Conservation (phyloP, 2,113 vertebrate species). For the Aspiorhynchus laticeps region DNA sequence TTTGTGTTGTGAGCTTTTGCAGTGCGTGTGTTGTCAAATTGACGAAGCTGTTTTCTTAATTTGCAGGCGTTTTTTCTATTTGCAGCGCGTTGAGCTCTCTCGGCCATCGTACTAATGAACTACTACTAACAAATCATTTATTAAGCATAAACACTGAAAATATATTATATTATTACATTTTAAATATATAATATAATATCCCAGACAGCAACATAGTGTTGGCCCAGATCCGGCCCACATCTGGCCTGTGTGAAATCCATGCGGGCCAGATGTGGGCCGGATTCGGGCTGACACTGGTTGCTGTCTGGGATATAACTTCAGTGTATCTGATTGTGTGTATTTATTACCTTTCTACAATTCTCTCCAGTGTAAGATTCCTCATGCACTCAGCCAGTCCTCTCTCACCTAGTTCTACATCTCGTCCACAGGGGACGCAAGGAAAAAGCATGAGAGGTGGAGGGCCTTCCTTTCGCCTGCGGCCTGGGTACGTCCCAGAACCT, state of each 20-base stretch:
- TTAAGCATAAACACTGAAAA: neutral
- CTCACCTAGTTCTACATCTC: slow-evolving; percentile 91
- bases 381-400: slow-evolving; percentile 90
- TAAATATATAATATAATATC: neutral
- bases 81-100: too few relatives aligned
- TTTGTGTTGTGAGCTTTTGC: too few relatives aligned
- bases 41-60: too few relatives aligned
- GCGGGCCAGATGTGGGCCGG: too few relatives aligned
- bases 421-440: slow-evolving; percentile 86
- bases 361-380: slow-evolving; percentile 93
- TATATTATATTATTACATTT: neutral
- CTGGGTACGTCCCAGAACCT: slow-evolving; percentile 87
- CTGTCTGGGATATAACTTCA: neutral
- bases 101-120: too few relatives aligned
- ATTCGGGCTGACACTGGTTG: too few relatives aligned
- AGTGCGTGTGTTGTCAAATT: too few relatives aligned
- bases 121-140: neutral
- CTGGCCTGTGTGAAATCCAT: too few relatives aligned
- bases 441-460: slow-evolving; percentile 82
- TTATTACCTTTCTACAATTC: slow-evolving; percentile 89
- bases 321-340: slow-evolving; percentile 44
- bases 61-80: too few relatives aligned
- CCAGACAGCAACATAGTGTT: too few relatives aligned
- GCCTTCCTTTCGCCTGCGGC: slow-evolving; percentile 83
- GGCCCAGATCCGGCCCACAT: too few relatives aligned